A percentile compares a stretch with the other conserved stretches of the same genome.
phyloP scores from a whole-genome alignment of 2,113 vertebrate genomes.

The Accipiter cooperii region DNA sequence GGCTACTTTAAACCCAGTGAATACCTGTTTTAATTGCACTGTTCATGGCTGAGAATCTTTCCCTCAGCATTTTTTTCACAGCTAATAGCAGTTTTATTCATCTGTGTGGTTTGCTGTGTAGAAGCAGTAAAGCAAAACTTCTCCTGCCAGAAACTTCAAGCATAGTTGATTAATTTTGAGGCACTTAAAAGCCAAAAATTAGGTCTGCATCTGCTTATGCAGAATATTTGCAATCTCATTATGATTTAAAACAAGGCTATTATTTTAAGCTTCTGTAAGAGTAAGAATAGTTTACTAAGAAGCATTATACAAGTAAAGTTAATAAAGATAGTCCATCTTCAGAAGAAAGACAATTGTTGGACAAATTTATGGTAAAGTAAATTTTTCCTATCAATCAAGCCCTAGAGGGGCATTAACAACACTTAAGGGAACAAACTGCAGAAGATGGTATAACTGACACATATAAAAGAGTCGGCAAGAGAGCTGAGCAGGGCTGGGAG shows the following conservation, averaged over 20 bases:
- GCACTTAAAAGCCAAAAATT: not conserved
- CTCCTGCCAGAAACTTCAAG: not conserved
- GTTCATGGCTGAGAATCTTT: slow-evolving; percentile 33
- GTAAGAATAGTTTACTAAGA: not conserved
- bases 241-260: not conserved
- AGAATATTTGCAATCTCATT: not conserved
- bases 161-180: not conserved
- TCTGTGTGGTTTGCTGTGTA: not conserved
- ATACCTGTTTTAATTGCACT: slow-evolving; percentile 60
- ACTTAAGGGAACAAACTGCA: slow-evolving; percentile 51
- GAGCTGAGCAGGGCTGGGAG: slow-evolving; percentile 33
- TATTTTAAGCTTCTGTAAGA: not conserved
- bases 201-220: not conserved
- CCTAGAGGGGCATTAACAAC: slow-evolving; percentile 64
- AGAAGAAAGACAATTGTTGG: slow-evolving; percentile 27
- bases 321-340: not conserved
- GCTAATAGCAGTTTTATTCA: not conserved
- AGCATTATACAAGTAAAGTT: not conserved
- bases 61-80: not conserved
- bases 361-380: slow-evolving; percentile 68
- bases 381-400: slow-evolving; percentile 66
- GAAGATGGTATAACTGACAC: slow-evolving; percentile 27
- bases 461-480: slow-evolving; percentile 15
- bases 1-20: slow-evolving; percentile 58
- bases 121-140: not conserved